Base-by-base conservation (phyloP, 2,888 invertebrate species). In the Drosophila seclusa region DNA sequence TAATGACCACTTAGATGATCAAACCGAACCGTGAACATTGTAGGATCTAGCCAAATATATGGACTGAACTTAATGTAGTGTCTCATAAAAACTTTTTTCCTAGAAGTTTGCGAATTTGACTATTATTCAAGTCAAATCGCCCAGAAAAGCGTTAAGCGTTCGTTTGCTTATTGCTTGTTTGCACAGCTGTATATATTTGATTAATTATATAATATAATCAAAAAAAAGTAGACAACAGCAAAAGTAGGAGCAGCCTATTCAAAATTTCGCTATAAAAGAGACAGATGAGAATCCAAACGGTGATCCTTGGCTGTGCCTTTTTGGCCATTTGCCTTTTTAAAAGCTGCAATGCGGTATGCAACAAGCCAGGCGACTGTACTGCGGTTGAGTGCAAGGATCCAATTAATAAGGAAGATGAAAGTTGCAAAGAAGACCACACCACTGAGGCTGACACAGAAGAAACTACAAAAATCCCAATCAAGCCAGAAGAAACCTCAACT, bases 241-340 rank as follows among this genome's bases (percentile, higher is more conserved):
- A 31, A 16, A 3, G 0, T 8, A 18, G 8, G 2, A 29, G 18
- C 48, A 27, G 18, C 21, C 7, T 7, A 8, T 21, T 11, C 31
- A 34, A 50, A 34, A 62, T 2, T 50, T 40, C n/a, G 11, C 21
- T 68, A 68, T 68, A 68, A 67, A 68, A 55, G 21, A n/a, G 7
- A 49, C 55, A 50, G 1, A 71, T 71, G 71, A 63, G 48, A 59
- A 27, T 72, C 11, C 73, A 58, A 72, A 59, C 73, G 5, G 40
- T 54, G 11, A 48, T 72, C 29, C 11, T 72, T 2, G 34, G 57
- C 36, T 72, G 53, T 27, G 73, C 49, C 58, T 1, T 72, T 18
- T 58, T 72, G 71, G 73, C 58, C 18, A 38, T 49, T 21, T 64
- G 64, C 58, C 7, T 52, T 1, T 24, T 62, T 7, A n/a, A 13